phyloP scores from a whole-genome alignment of 1,140 invertebrate species.

The Caenorhabditis tropicalis region DNA sequence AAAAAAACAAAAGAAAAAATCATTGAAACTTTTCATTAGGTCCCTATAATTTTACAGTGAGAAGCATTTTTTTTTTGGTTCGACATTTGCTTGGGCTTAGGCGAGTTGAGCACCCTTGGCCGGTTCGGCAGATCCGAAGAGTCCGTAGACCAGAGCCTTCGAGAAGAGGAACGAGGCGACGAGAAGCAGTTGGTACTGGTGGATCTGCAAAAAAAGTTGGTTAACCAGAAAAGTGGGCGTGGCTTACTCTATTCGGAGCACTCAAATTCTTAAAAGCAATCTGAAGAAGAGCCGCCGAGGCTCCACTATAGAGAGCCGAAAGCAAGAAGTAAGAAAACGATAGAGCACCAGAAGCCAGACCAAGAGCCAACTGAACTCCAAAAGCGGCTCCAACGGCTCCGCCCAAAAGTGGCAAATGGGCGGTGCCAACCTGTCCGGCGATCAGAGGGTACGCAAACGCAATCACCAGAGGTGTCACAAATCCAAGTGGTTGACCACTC shows the following conservation, averaged over 20 bases:
- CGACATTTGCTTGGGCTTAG: too few species aligned
- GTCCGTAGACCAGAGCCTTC: constrained; percentile 24
- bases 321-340: constrained; percentile 30
- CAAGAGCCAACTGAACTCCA: neutral
- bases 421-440: constrained; percentile 7
- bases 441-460: constrained; percentile 25
- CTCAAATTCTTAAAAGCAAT: constrained; percentile 13
- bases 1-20: too few species aligned
- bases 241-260: constrained; percentile 6
- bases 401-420: neutral
- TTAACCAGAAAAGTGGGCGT: neutral
- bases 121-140: constrained; percentile 23
- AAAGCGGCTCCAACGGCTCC: neutral
- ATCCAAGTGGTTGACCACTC: constrained; percentile 9
- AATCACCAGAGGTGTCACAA: constrained; percentile 35
- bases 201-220: neutral
- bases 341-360: neutral
- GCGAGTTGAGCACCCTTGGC: too few species aligned
- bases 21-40: too few species aligned
- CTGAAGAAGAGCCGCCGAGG: constrained; percentile 9
- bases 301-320: neutral
- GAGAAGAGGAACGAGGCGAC: constrained; percentile 49
- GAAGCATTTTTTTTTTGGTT: too few species aligned
- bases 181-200: constrained; percentile 8
- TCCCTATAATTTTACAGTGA: too few species aligned